phyloP scores from a whole-genome alignment of 2,113 vertebrate genomes.

The Aegithalos caudatus region DNA sequence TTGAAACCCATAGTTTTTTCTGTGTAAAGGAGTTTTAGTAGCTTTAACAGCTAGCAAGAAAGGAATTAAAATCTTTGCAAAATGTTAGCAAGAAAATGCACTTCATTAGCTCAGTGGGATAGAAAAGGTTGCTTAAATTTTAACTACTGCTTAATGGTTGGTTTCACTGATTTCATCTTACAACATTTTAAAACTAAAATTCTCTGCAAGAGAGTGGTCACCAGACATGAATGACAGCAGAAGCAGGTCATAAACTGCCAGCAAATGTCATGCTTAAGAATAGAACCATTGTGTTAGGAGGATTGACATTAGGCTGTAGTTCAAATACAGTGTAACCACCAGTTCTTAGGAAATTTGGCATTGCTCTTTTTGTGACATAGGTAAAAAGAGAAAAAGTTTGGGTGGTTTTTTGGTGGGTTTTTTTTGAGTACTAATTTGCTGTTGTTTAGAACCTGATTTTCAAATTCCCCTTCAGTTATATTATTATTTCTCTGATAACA shows the following conservation, averaged over 20 bases:
- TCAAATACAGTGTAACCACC: not conserved
- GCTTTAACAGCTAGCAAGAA: conserved; percentile 29
- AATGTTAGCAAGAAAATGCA: conserved; percentile 67
- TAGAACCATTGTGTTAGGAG: not conserved
- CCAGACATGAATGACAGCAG: not conserved
- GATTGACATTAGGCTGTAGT: not conserved
- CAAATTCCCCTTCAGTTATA: not conserved
- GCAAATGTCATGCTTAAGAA: not conserved
- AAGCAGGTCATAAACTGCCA: not conserved
- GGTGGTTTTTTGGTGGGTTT: no score
- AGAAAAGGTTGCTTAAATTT: conserved; percentile 62
- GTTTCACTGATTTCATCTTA: conserved; percentile 33
- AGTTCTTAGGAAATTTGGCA: not conserved
- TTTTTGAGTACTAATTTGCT: not conserved
- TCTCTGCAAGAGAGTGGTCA: not conserved
- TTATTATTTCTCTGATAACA: not conserved
- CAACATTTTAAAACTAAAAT: not conserved
- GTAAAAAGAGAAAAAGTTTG: not conserved
- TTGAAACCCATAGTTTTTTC: conserved; percentile 10
- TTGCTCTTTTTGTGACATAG: not conserved
- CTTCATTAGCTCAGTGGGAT: conserved; percentile 46
- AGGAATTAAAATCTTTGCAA: conserved; percentile 47
- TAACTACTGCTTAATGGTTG: conserved; percentile 52
- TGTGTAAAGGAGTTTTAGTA: conserved; percentile 9
- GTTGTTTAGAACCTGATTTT: not conserved